phyloP scores from a whole-genome alignment of 2,888 invertebrate species.

The Crossocerus cetratus region DNA sequence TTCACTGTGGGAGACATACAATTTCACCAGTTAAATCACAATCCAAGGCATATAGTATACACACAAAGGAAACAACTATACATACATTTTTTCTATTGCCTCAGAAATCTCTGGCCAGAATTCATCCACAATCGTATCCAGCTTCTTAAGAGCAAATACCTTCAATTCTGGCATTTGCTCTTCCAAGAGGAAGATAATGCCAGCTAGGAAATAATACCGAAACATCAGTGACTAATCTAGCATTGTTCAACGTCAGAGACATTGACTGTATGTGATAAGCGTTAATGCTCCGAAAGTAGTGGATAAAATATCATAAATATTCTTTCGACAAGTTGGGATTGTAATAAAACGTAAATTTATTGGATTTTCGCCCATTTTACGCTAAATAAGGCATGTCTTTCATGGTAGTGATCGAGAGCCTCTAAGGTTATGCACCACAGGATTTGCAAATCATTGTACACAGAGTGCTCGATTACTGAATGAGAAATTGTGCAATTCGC shows the following conservation, averaged over 20 bases:
- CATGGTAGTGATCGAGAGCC: too few species aligned
- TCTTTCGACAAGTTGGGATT: slow-evolving; percentile 1
- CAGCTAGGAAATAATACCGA: slow-evolving; percentile 80
- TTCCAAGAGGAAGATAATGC: slow-evolving; percentile 96
- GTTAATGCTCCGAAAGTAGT: background rate
- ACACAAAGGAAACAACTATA: slow-evolving; percentile 37
- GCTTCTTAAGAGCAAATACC: slow-evolving; percentile 93
- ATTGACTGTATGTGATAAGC: too few species aligned
- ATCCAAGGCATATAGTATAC: background rate
- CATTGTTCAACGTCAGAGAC: background rate
- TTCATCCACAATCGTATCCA: slow-evolving; percentile 96
- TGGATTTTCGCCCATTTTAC: too few species aligned
- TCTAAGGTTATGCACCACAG: slow-evolving; percentile 64
- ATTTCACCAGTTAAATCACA: background rate
- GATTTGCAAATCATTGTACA: slow-evolving; percentile 71
- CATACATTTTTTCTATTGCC: slow-evolving; percentile 95
- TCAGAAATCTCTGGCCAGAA: slow-evolving; percentile 99
- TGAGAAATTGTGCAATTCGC: slow-evolving; percentile 19
- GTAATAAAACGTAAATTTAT: too few species aligned
- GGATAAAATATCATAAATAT: slow-evolving; percentile 3
- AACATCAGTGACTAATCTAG: background rate
- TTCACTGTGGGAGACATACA: slow-evolving; percentile 81
- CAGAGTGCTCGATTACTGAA: slow-evolving; percentile 1
- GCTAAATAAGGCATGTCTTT: too few species aligned
- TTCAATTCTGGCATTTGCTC: slow-evolving; percentile 96